These are phyloP conservation scores for Formica aserva DNA, from an alignment of 2,888 invertebrate genomes.

Conservation along the genomic window DNA sequence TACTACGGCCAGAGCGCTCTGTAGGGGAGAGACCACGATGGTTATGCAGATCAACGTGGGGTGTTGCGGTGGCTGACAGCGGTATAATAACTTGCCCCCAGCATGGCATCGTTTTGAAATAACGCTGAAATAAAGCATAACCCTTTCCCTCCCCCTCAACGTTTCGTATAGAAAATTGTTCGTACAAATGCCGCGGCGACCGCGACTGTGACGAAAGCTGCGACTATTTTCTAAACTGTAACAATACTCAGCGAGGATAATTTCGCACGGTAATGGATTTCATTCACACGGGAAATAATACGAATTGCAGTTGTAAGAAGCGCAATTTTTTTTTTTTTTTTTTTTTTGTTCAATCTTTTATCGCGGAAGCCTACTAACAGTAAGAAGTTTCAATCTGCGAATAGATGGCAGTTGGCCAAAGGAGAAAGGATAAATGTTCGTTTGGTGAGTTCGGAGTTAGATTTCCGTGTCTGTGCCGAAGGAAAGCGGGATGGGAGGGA, in stretches of 20 bases:
- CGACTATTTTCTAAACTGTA: constrained; percentile 13
- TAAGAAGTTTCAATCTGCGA: constrained; percentile 53
- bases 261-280: constrained; percentile 23
- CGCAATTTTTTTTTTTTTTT: constrained; percentile 17
- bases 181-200: constrained; percentile 20
- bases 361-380: constrained; percentile 35
- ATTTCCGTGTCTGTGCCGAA: constrained; percentile 61
- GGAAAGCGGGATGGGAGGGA: constrained; percentile 35
- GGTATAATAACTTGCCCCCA: constrained; percentile 76
- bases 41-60: constrained; percentile 82
- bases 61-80: constrained; percentile 78
- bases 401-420: constrained; percentile 70
- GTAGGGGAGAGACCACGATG: constrained; percentile 75
- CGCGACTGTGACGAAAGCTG: constrained; percentile 64
- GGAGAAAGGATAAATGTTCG: constrained; percentile 68
- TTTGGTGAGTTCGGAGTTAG: constrained; percentile 60
- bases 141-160: constrained; percentile 68
- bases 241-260: background rate
- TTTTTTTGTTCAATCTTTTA: constrained; percentile 3
- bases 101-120: constrained; percentile 69
- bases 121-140: constrained; percentile 79
- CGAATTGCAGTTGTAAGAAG: background rate
- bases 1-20: constrained; percentile 33
- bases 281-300: background rate
- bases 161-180: constrained; percentile 6